Conservation (phyloP, 2,113 vertebrate species). For the Megaceryle maxima region DNA sequence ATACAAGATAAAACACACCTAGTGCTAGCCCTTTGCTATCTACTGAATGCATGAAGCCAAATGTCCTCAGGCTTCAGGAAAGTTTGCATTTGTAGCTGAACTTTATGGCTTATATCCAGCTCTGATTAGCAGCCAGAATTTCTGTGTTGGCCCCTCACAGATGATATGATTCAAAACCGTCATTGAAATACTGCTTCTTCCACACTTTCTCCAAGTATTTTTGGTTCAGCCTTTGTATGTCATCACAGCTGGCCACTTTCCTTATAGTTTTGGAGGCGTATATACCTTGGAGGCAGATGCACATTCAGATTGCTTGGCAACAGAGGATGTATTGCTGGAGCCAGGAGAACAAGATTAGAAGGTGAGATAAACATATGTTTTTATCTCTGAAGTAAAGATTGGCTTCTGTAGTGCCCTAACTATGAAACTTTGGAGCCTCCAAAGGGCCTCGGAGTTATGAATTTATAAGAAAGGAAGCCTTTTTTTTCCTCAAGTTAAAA, state of each 20-base stretch:
- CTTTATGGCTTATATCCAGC: constrained; percentile 35
- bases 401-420: neutral
- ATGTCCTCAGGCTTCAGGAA: neutral
- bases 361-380: constrained; percentile 52
- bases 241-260: constrained; percentile 47
- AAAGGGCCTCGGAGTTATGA: neutral
- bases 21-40: neutral
- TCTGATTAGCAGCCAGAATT: constrained; percentile 15
- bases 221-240: constrained; percentile 22
- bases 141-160: constrained; percentile 26
- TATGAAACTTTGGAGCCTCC: neutral
- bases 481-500: neutral
- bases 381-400: constrained; percentile 37
- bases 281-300: constrained; percentile 55
- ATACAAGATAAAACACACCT: neutral
- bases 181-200: neutral
- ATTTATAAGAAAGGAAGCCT: neutral
- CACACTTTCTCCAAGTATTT: constrained; percentile 35
- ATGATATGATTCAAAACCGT: neutral
- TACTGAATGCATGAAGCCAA: neutral
- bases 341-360: constrained; percentile 52
- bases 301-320: constrained; percentile 51
- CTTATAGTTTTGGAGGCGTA: neutral
- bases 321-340: neutral
- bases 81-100: constrained; percentile 45